Conservation (phyloP, 53 echinoderm and acorn worm species). For the Mesocentrotus franciscanus region DNA sequence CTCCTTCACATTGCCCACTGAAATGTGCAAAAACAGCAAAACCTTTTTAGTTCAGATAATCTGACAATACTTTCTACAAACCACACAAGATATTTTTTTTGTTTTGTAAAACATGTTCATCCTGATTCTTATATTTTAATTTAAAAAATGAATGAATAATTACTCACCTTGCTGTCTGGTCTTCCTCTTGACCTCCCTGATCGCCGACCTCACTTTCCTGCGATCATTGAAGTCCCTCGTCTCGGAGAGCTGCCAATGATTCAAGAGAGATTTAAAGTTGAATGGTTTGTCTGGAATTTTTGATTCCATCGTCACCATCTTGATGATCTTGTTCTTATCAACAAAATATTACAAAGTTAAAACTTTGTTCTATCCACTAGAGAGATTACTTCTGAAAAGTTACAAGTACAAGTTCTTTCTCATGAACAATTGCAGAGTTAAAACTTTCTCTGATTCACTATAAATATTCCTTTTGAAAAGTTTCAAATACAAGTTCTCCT, state of each 20-base stretch:
- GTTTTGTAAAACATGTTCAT: no score
- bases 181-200: constrained; percentile 59
- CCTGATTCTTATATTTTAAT: no score
- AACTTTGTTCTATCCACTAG: background rate
- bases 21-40: background rate
- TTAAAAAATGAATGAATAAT: no score
- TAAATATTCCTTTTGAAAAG: background rate
- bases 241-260: constrained; percentile 63
- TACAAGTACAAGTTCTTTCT: background rate
- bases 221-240: constrained; percentile 56
- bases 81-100: no score
- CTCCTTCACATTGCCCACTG: background rate
- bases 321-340: background rate
- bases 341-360: background rate
- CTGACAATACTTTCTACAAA: background rate
- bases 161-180: constrained; percentile 53
- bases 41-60: background rate
- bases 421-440: background rate
- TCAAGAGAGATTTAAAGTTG: constrained; percentile 63
- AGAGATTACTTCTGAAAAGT: no score
- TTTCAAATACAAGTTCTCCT: background rate
- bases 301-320: constrained; percentile 37
- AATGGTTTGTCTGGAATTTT: constrained; percentile 20
- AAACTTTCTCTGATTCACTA: background rate
- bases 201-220: constrained; percentile 55